These are phyloP conservation scores for Phrynocephalus forsythii DNA, from an alignment of 2,797 vertebrate species.

Conservation along the genomic window DNA sequence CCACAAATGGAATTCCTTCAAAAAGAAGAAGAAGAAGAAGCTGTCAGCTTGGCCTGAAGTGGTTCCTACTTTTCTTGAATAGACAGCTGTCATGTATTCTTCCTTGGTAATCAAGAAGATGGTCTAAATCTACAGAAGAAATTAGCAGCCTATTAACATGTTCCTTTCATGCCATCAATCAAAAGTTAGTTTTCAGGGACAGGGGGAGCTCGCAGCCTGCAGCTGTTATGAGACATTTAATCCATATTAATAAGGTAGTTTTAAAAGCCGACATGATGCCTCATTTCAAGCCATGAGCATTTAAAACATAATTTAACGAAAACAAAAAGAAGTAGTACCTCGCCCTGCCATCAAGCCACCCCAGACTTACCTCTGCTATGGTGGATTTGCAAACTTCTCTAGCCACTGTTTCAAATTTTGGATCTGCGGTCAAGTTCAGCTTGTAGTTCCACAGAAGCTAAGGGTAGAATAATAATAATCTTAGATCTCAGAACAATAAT, in stretches of 20 bases:
- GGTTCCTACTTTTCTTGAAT: neutral
- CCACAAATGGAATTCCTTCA: neutral
- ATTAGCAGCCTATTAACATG: neutral
- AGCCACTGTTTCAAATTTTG: conserved; percentile 94
- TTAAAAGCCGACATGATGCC: neutral
- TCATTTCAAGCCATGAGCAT: neutral
- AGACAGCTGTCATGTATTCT: neutral
- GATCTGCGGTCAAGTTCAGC: conserved; percentile 92
- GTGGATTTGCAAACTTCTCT: conserved; percentile 93
- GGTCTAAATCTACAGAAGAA: neutral
- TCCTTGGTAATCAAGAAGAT: neutral
- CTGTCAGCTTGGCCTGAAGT: neutral
- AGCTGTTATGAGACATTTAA: neutral
- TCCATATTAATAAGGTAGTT: neutral
- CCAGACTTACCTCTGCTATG: conserved; percentile 84
- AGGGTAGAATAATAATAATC: neutral
- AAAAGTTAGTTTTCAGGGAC: neutral
- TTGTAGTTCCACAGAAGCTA: conserved; percentile 92
- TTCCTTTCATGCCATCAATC: neutral
- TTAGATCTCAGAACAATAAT: neutral
- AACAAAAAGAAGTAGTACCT: neutral
- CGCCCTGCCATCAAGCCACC: neutral
- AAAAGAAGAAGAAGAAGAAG: neutral
- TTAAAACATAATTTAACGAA: neutral
- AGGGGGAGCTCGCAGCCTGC: neutral